Conservation (phyloP, 2,888 invertebrate genomes). For the Xylota segnis region DNA sequence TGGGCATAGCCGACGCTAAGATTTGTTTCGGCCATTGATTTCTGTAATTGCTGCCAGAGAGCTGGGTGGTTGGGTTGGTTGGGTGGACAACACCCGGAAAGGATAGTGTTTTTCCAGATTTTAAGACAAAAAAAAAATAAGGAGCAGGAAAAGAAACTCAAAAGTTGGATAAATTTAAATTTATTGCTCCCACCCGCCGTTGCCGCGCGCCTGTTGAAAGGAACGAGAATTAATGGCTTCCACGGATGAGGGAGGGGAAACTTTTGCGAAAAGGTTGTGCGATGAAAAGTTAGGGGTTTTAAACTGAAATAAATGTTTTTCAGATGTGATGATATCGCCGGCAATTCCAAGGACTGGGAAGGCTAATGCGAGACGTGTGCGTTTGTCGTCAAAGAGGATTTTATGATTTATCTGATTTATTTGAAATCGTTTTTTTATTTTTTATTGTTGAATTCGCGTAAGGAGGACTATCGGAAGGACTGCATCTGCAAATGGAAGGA, state of each 20-base stretch:
- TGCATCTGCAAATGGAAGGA: no score
- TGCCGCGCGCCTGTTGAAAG: not conserved
- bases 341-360: not conserved
- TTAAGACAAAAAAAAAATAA: not conserved
- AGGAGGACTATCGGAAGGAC: no score
- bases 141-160: not conserved
- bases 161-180: conserved; percentile 45
- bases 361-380: not conserved
- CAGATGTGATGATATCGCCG: conserved; percentile 9
- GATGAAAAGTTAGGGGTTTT: conserved; percentile 19
- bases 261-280: conserved; percentile 6
- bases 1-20: conserved; percentile 8
- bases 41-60: conserved; percentile 12
- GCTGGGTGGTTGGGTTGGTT: not conserved
- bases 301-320: conserved; percentile 41
- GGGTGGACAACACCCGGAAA: not conserved
- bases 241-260: not conserved
- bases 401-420: conserved; percentile 4
- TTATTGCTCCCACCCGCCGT: conserved; percentile 23
- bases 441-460: no score
- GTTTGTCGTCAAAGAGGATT: not conserved
- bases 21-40: conserved; percentile 39
- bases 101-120: not conserved
- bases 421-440: no score
- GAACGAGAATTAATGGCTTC: conserved; percentile 22